Evolutionary conservation across 2,113 vertebrate genomes (phyloP).

Genomic region (Gymnogyps californianus): DNA sequence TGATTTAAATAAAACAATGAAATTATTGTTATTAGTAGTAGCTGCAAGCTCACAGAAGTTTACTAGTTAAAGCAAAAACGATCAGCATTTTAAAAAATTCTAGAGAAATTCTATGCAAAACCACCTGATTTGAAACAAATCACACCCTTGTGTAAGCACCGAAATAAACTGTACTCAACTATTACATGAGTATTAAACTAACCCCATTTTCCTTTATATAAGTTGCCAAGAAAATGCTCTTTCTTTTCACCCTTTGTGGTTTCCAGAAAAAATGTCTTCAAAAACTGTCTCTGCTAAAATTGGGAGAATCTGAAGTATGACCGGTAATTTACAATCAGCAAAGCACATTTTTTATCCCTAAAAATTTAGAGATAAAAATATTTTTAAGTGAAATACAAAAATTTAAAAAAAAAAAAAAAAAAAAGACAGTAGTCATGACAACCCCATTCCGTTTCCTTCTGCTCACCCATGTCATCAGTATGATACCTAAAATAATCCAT

Average conservation of each 20-base stretch:
- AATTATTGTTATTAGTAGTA: neutral
- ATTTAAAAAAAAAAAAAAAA: neutral
- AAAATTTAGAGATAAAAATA: neutral
- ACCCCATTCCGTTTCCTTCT: constrained; percentile 29
- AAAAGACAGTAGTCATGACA: constrained; percentile 39
- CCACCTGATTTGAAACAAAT: neutral
- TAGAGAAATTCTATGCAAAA: neutral
- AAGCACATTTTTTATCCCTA: neutral
- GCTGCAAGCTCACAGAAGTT: neutral
- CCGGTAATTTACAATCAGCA: neutral
- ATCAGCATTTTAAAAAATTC: neutral
- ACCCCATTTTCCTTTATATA: neutral
- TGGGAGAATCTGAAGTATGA: neutral
- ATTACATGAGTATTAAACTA: neutral
- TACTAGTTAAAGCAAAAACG: neutral
- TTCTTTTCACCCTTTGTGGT: neutral
- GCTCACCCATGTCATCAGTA: constrained; percentile 24
- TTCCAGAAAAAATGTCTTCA: neutral
- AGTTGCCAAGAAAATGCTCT: neutral
- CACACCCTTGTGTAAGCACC: neutral
- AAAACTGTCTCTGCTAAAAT: neutral
- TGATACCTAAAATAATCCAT: constrained; percentile 25
- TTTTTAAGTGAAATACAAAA: constrained; percentile 8
- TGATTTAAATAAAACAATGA: neutral
- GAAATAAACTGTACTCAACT: neutral